Conservation (phyloP, 2,797 vertebrate genomes). For the Cryptoblepharus egeriae region DNA sequence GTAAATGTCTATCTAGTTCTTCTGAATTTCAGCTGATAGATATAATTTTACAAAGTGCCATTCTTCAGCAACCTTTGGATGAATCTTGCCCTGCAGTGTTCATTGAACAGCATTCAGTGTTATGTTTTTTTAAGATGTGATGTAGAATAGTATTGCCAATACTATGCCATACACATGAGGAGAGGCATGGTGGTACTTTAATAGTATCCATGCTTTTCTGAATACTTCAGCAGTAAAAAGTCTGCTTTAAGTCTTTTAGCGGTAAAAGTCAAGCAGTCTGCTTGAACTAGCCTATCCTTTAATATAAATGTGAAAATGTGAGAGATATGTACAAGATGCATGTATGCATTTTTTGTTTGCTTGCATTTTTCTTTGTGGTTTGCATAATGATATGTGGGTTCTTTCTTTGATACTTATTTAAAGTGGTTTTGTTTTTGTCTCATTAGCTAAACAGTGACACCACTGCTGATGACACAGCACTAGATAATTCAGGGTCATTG, state of each 20-base stretch:
- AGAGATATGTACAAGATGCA: not conserved
- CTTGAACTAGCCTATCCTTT: not conserved
- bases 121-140: not conserved
- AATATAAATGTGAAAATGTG: not conserved
- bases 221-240: not conserved
- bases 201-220: not conserved
- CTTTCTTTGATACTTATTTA: conserved; percentile 2
- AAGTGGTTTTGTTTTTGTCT: conserved; percentile 35
- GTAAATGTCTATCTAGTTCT: not conserved
- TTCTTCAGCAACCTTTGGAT: not conserved
- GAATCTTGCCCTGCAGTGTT: not conserved
- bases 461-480: conserved; percentile 84
- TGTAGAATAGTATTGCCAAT: not conserved
- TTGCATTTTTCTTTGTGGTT: not conserved
- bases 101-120: not conserved
- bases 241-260: no score
- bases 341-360: conserved; percentile 4
- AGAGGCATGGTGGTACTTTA: no score
- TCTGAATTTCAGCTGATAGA: not conserved
- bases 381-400: conserved; percentile 1
- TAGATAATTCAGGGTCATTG: conserved; percentile 89
- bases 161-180: not conserved
- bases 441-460: conserved; percentile 90
- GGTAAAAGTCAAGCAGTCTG: not conserved
- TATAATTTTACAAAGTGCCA: not conserved